Percentiles rank a stretch among this genome's conserved stretches.
These are phyloP conservation scores for Eupelmus urozonus DNA, from an alignment of 2,888 invertebrate genomes.

Conservation along the genomic window DNA sequence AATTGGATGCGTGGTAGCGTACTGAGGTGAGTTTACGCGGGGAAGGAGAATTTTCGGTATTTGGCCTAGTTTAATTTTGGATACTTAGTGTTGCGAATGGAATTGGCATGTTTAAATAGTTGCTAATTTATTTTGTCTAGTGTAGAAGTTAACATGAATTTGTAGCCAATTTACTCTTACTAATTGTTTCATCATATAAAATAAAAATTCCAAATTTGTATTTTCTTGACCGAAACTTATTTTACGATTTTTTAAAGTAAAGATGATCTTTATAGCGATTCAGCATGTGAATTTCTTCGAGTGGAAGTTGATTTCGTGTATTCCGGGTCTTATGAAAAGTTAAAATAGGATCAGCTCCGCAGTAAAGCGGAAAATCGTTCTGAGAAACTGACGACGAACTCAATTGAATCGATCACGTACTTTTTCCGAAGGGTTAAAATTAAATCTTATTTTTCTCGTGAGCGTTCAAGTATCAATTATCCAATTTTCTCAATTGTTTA, in stretches of 20 bases:
- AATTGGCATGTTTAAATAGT: background rate
- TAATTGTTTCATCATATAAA: too few species aligned
- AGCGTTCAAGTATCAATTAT: too few species aligned
- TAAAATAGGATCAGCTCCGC: slow-evolving; percentile 33
- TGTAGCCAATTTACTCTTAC: too few species aligned
- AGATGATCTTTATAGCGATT: background rate
- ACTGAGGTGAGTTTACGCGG: background rate
- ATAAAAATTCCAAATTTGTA: too few species aligned
- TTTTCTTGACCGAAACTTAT: too few species aligned
- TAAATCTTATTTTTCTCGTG: background rate
- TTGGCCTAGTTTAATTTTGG: background rate
- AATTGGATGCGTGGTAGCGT: too few species aligned
- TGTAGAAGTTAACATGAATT: too few species aligned
- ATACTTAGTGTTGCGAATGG: background rate
- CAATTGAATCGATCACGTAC: slow-evolving; percentile 27
- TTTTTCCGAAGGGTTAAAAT: slow-evolving; percentile 26
- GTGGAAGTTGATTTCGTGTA: background rate
- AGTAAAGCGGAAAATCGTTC: slow-evolving; percentile 39
- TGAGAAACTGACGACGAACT: slow-evolving; percentile 24
- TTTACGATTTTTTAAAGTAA: background rate
- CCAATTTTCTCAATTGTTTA: too few species aligned
- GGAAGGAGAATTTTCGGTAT: background rate
- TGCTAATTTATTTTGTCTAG: too few species aligned
- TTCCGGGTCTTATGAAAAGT: slow-evolving; percentile 29
- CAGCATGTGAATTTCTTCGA: slow-evolving; percentile 1